Evolutionary conservation across 2,113 vertebrate genomes (phyloP).

Genomic region (Proteles cristata): DNA sequence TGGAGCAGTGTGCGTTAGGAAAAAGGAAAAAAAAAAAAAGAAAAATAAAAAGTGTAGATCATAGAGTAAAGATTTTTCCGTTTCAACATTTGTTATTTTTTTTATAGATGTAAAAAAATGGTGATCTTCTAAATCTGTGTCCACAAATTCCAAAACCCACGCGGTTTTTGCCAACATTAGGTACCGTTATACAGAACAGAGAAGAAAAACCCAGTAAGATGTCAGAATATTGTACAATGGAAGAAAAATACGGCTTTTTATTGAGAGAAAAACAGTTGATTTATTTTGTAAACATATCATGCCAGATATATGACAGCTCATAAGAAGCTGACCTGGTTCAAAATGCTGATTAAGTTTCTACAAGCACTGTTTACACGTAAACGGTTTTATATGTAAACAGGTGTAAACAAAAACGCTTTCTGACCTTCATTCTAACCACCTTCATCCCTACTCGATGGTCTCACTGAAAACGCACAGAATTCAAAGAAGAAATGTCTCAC

Average conservation of each 20-base stretch:
- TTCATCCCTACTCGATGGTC: not conserved
- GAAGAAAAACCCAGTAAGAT: conserved; percentile 91
- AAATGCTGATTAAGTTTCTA: conserved; percentile 89
- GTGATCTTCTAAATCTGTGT: conserved; percentile 98
- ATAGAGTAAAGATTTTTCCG: no score
- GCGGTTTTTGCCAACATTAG: conserved; percentile 92
- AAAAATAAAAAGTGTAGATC: no score
- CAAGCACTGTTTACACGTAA: conserved; percentile 79
- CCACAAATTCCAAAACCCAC: conserved; percentile 98
- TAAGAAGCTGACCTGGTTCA: conserved; percentile 89
- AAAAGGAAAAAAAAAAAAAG: no score
- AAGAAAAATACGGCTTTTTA: conserved; percentile 97
- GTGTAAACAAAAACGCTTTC: no score
- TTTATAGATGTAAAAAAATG: conserved; percentile 98
- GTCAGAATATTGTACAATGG: conserved; percentile 97
- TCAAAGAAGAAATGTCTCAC: no score
- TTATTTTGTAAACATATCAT: conserved; percentile 98
- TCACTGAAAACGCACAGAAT: not conserved
- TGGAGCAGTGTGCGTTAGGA: not conserved
- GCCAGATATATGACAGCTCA: conserved; percentile 97
- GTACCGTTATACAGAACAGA: conserved; percentile 96
- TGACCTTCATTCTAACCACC: no score
- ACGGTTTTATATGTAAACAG: no score
- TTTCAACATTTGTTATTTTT: not conserved
- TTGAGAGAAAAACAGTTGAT: conserved; percentile 99